A percentile compares a stretch with the other conserved stretches of the same genome.
Evolutionary conservation across 2,113 vertebrate genomes (phyloP).

Genomic region (Oreochromis tanganicae): DNA sequence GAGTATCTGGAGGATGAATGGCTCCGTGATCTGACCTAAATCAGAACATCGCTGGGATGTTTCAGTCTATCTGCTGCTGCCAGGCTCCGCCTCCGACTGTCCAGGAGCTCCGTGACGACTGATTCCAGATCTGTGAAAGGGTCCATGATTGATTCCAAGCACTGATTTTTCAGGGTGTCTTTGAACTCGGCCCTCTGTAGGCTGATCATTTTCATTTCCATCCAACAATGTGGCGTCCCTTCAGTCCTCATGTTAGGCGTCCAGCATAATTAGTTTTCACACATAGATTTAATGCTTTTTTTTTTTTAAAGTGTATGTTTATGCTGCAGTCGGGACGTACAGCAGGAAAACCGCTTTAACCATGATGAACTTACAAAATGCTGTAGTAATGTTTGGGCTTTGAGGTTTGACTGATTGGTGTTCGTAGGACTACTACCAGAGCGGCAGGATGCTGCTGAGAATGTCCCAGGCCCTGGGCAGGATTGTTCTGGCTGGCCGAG

Average conservation of each 20-base stretch:
- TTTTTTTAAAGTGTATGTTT: neutral
- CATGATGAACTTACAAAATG: neutral
- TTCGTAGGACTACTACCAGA: slow-evolving; percentile 95
- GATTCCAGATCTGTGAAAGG: neutral
- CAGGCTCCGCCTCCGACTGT: neutral
- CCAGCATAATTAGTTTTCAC: neutral
- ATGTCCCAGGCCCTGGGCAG: slow-evolving; percentile 96
- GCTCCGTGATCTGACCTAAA: neutral
- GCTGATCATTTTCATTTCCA: accelerated
- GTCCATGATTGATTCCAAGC: neutral
- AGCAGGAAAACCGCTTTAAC: accelerated
- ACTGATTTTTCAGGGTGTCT: accelerated
- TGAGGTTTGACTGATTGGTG: neutral
- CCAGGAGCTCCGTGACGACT: neutral
- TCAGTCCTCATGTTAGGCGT: neutral
- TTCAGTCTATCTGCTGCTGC: neutral
- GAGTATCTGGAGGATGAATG: neutral
- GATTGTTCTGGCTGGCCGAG: slow-evolving; percentile 93
- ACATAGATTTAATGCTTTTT: accelerated
- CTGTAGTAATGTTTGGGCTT: accelerated
- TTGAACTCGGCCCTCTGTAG: neutral
- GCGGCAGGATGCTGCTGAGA: slow-evolving; percentile 92
- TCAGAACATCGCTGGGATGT: neutral
- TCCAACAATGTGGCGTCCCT: neutral
- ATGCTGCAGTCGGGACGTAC: neutral